phyloP scores from a whole-genome alignment of 2,888 invertebrate species.

The Ernsta delagoae region DNA sequence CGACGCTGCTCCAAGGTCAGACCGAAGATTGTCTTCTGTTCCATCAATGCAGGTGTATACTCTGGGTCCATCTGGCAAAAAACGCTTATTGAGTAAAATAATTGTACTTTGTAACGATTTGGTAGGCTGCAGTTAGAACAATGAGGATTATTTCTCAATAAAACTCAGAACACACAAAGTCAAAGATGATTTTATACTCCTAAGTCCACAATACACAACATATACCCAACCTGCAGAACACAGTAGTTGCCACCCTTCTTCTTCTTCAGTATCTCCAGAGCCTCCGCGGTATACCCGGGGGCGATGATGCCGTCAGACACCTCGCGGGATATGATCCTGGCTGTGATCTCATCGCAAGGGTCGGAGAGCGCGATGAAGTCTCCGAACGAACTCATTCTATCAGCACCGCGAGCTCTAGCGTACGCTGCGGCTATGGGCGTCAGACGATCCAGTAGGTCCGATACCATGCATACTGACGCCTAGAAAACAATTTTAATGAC shows the following conservation, averaged over 20 bases:
- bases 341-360: slow-evolving; percentile 94
- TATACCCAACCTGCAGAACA: slow-evolving; percentile 88
- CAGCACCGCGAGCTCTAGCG: slow-evolving; percentile 98
- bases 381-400: slow-evolving; percentile 99
- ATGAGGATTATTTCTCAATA: no score
- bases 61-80: slow-evolving; percentile 90
- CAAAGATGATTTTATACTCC: no score
- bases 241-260: slow-evolving; percentile 98
- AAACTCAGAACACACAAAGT: no score
- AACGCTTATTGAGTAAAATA: no score
- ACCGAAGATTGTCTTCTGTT: slow-evolving; percentile 87
- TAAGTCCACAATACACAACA: no score
- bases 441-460: slow-evolving; percentile 90
- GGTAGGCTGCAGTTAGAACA: no score
- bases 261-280: slow-evolving; percentile 93
- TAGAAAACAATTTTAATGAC: slow-evolving; percentile 70
- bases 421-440: slow-evolving; percentile 96
- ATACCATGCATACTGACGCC: slow-evolving; percentile 97
- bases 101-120: no score
- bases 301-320: slow-evolving; percentile 96
- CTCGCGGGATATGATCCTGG: slow-evolving; percentile 85
- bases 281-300: slow-evolving; percentile 94
- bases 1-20: slow-evolving; percentile 89
- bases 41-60: slow-evolving; percentile 92
- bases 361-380: slow-evolving; percentile 98